Base-by-base conservation (phyloP, 2,888 invertebrate genomes). In the Prostheceraeus crozeri region DNA sequence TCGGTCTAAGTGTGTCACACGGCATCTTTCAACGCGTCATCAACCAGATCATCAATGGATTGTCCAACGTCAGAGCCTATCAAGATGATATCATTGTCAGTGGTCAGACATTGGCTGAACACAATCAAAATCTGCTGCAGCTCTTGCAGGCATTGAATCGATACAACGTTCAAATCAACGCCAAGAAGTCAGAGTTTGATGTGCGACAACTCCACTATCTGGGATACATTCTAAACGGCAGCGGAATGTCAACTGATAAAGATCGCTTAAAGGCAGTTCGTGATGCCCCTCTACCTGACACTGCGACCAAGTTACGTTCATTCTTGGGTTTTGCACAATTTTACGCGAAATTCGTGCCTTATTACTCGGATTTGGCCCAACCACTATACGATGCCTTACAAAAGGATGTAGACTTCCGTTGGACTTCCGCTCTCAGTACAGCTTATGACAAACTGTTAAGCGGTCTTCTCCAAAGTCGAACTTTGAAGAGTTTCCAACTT, bases 331-430 rank as follows among this genome's bases (percentile, higher is more conserved):
- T 23, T 48, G 25, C 27, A 6, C 48, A 48, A 48, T 48, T 25
- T 14, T 48, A 48, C 14, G 27, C 25, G 25, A 48, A 28, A 14
- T 48, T 48, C 27, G 48, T 48, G 48, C n/a, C 48, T 48, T 14
- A 48, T 25, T 48, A 25, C 48, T 21, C 14, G 27, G 6, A 23
- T 14, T 25, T 48, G 23, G 23, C 48, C 23, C 25, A 48, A 21
- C 48, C 48, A 48, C 27, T 48, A 28, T 48, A 48, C 28, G 27
- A 48, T n/a, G n/a, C n/a, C 25, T 48, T 48, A 4, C 48, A 48
- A 21, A 19, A 4, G 25, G 25, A 11, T 48, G 48, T 28, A 16
- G 28, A 21, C 23, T 48, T 25, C 25, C 8, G 28, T 28, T 48
- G 48, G 23, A 4, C 8, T 28, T 4, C 48, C 23, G 28, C 10